Base-by-base conservation (phyloP, 2,797 vertebrate genomes). In the Limnodromus scolopaceus region DNA sequence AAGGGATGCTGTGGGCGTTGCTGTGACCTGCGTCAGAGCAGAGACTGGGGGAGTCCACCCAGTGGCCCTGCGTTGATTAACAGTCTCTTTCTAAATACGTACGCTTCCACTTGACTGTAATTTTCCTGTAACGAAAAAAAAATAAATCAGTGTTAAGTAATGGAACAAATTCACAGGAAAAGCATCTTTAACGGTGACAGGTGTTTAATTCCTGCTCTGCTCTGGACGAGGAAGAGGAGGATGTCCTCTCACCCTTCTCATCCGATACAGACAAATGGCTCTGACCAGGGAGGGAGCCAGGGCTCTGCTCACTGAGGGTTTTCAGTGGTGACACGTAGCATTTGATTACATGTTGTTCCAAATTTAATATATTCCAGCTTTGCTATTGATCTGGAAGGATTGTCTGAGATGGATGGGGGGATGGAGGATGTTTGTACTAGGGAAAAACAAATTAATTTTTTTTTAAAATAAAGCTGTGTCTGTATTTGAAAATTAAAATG, bases 321-420 rank as follows among this genome's bases (percentile, higher is more conserved):
- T 71, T n/a, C 17, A 32, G 32, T 23, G 48, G 38, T 5, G 2
- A 45, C 20, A 18, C 0, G 0, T 0, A 14, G 20, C 10, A 2
- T 22, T 63, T 49, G 28, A 20, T 36, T 15, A 6, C 0, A 0
- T 9, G 1, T 11, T 70, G n/a, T 16, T 53, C 76, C 38, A 55
- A 66, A 84, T 48, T 7, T 0, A 48, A 7, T 12, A 13, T 6
- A 11, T 36, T 78, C 32, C 11, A 17, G 32, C 22, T 36, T 54
- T 53, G 60, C 24, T 45, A 1, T 20, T 30, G 27, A 12, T 12
- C 54, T 13, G 39, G 60, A 32, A 43, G 64, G 25, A 16, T 34
- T 30, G 51, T 27, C 27, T 34, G 76, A 61, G 76, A 39, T 34
- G 51, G 27, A n/a, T 0, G 45, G 45, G n/a, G 22, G 14, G 4